Percentiles rank a stretch among this genome's conserved stretches.
Evolutionary conservation across 2,113 vertebrate genomes (phyloP).

Genomic region (Carassius auratus): DNA sequence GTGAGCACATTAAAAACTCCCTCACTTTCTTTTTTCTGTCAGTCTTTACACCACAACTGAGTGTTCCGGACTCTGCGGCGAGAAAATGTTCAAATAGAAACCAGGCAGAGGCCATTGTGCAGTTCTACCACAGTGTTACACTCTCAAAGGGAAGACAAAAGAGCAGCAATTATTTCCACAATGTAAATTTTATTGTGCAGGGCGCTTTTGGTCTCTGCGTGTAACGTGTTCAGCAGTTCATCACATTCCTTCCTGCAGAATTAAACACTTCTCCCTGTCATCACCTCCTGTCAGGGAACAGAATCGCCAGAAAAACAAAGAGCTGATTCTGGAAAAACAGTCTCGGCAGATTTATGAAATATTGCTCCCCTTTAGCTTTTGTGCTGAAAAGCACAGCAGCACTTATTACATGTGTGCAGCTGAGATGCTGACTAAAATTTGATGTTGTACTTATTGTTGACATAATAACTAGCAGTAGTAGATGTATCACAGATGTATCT

Average conservation of each 20-base stretch:
- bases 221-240: slow-evolving; percentile 54
- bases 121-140: slow-evolving; percentile 6
- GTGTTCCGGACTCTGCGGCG: neutral
- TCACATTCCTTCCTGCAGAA: slow-evolving; percentile 48
- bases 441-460: slow-evolving; percentile 37
- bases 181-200: slow-evolving; percentile 44
- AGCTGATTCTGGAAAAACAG: slow-evolving; percentile 39
- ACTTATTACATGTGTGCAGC: slow-evolving; percentile 16
- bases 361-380: neutral
- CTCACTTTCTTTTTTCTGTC: neutral
- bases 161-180: slow-evolving; percentile 61
- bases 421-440: slow-evolving; percentile 15
- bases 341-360: slow-evolving; percentile 32
- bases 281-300: slow-evolving; percentile 46
- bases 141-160: slow-evolving; percentile 58
- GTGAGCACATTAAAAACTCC: slow-evolving; percentile 17
- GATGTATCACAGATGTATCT: neutral
- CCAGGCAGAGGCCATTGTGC: neutral
- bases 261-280: slow-evolving; percentile 54
- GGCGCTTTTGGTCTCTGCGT: slow-evolving; percentile 44
- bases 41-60: neutral
- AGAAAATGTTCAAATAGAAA: slow-evolving; percentile 8
- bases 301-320: slow-evolving; percentile 41
- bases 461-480: neutral
- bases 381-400: slow-evolving; percentile 20